Conservation (phyloP, 2,113 vertebrate species). For the Brachyistius frenatus region DNA sequence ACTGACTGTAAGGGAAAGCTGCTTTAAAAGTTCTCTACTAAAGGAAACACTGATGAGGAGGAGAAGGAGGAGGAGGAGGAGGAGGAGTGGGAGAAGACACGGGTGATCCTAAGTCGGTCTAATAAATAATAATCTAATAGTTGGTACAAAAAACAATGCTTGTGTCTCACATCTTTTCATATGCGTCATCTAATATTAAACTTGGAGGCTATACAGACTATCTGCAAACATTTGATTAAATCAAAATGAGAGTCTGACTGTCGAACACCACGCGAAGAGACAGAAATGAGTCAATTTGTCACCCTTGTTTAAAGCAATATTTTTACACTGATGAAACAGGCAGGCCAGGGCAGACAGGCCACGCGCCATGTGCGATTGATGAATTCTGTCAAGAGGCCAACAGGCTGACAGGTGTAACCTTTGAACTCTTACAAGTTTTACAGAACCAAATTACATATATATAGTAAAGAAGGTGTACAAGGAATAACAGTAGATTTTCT, state of each 20-base stretch:
- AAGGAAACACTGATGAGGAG: not conserved
- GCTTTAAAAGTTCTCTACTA: constrained; percentile 14
- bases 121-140: constrained; percentile 33
- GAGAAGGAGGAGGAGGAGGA: not conserved
- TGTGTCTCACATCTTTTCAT: constrained; percentile 50
- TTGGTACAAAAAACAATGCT: constrained; percentile 34
- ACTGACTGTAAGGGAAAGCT: not conserved
- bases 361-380: constrained; percentile 37
- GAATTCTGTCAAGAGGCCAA: constrained; percentile 31
- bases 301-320: constrained; percentile 54
- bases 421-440: constrained; percentile 47
- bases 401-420: constrained; percentile 49
- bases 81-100: not conserved
- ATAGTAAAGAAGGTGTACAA: not conserved
- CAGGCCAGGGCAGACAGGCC: constrained; percentile 22
- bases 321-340: constrained; percentile 52
- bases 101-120: constrained; percentile 10
- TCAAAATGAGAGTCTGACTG: constrained; percentile 45
- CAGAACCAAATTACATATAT: constrained; percentile 17
- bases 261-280: constrained; percentile 41
- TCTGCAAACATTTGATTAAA: constrained; percentile 56
- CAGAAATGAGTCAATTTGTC: constrained; percentile 57
- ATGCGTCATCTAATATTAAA: constrained; percentile 52
- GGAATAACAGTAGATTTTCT: constrained; percentile 4
- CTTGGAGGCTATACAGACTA: constrained; percentile 21